Evolutionary conservation across 2,113 vertebrate genomes (phyloP), one percentile per base, ranked within the genome.

Genomic region (Condylura cristata): DNA sequence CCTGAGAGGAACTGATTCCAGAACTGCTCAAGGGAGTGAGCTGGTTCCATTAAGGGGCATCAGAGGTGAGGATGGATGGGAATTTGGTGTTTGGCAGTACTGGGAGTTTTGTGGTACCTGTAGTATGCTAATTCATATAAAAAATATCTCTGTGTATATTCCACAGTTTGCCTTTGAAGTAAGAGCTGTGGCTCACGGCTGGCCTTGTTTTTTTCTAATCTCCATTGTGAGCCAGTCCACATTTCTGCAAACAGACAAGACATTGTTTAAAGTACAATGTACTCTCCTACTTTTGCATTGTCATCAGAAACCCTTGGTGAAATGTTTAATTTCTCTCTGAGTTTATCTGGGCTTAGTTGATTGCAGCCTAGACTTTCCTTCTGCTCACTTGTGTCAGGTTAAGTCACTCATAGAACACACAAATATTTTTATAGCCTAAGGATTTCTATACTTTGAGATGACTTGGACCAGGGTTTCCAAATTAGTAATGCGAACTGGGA

Each of bases 271-370:
- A 89, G 86, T 78, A 86, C 78, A 79, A 11, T 94, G 84, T 60
- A 34, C 83, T 91, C 4, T 6, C 74, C 66, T 79, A 79, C 87
- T 97, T 83, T 14, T 56, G 24, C 30, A 10, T 37, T 81, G 95
- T 93, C 94, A 93, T 87, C 8, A 46, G 94, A 94, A 97, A 87
- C 66, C 65, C 81, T 86, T 51, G 79, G 70, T 39, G 79, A 94
- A 80, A 96, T 89, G 61, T 96, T 89, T 71, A 46, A 75, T 90
- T 11, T 30, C 51, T 90, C 74, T 28, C 0, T 66, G 89, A 71
- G 60, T 89, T 97, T 85, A 32, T 89, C 89, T 79, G 76, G 71
- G 82, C n/a, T 30, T 74, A 80, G 58, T 48, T n/a, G 44, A 82
- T 84, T 93, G 89, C 93, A 74, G 92, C 61, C 60, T 89, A 71